Base-by-base conservation (phyloP, 2,113 vertebrate species). In the Eurypyga helias region DNA sequence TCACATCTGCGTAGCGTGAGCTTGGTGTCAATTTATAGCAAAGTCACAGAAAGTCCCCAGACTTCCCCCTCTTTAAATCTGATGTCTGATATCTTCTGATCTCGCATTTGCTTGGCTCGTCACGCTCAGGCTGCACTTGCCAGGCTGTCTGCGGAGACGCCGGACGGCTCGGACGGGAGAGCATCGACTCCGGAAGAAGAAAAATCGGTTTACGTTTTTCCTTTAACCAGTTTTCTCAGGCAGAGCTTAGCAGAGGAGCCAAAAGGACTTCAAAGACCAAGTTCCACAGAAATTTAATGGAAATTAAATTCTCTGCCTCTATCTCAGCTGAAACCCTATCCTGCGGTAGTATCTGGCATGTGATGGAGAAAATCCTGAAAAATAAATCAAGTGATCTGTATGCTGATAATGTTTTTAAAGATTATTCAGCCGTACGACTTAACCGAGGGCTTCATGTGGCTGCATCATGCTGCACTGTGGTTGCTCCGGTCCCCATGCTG, bases 41-140 rank as follows among this genome's bases (percentile, higher is more conserved):
- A 51, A 93, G 85, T 43, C 43, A 49, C 95, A 94, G 76, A 94
- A 96, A 83, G 88, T 88, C 88, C 92, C 82, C 57, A 48, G 66
- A 89, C 88, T 90, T 94, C 88, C 83, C 60, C 75, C 78, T 83
- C 75, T 52, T 38, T 54, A 55, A 73, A 48, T 80, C 51, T 83
- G 23, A 6, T 21, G 2, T 11, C 70, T 87, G 54, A 0, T 73
- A 11, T 62, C 73, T 89, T 28, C 80, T 77, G 28, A 87, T 75
- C 76, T 91, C 8, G 3, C 64, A 0, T 24, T 60, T 7, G 76
- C 69, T 66, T 8, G 69, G 66, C 92, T 87, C 18, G 0, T 14
- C 1, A 3, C 2, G 15, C 72, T 67, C 64, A 3, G 61, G n/a
- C 77, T 58, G 78, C 4, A 0, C 51, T 87, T 29, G 55, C 78